Evolutionary conservation across 2,888 invertebrate species (phyloP).

Genomic region (Pherbina coryleti): DNA sequence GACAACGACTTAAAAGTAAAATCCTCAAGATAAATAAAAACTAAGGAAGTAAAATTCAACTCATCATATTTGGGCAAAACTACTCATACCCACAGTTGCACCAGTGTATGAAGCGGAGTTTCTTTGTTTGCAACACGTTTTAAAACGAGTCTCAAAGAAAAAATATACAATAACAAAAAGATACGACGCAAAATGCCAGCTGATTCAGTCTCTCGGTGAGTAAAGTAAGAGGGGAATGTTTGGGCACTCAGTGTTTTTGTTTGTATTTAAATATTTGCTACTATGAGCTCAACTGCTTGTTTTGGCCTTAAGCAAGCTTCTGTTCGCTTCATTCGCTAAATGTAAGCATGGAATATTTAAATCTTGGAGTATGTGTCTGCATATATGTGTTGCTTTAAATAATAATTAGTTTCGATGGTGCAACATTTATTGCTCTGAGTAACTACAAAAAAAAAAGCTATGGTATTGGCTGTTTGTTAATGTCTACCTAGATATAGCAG

Average conservation of each 20-base stretch:
- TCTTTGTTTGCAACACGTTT: slow-evolving; percentile 22
- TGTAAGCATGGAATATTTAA: too few species aligned
- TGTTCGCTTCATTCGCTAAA: too few species aligned
- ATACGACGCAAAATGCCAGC: slow-evolving; percentile 49
- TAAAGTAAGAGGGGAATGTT: neutral
- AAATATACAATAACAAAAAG: slow-evolving; percentile 8
- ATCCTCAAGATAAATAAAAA: neutral
- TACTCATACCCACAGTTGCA: neutral
- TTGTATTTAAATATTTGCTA: too few species aligned
- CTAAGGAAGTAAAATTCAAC: slow-evolving; percentile 1
- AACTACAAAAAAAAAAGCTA: too few species aligned
- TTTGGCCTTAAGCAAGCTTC: neutral
- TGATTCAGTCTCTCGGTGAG: slow-evolving; percentile 52
- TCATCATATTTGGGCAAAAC: slow-evolving; percentile 28
- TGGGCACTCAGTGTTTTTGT: neutral
- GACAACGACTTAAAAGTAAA: neutral
- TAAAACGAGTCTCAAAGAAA: slow-evolving; percentile 32
- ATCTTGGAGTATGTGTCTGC: too few species aligned
- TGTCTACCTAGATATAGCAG: too few species aligned
- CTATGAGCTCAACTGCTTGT: too few species aligned
- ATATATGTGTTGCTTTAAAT: too few species aligned
- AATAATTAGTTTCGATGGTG: too few species aligned
- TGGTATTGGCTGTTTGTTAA: too few species aligned
- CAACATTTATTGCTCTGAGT: too few species aligned
- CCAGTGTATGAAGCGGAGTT: neutral